Evolutionary conservation across 2,113 vertebrate genomes (phyloP), one percentile per base, ranked within the genome.

Genomic region (Proterorhinus semilunaris): DNA sequence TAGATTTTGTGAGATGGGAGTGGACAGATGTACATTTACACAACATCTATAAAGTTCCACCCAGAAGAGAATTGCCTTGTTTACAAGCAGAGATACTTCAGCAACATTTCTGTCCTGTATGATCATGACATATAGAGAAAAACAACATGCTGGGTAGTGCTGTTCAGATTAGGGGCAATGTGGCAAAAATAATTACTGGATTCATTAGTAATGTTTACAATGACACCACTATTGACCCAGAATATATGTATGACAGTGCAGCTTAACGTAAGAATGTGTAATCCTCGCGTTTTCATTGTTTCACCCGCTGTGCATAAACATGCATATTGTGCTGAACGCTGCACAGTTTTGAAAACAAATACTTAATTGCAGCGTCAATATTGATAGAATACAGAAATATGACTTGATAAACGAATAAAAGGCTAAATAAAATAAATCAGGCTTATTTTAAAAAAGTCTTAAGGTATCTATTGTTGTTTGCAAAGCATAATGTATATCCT

Each of bases 111-210:
- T 51, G 21, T 71, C 52, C 16, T 76, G 45, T 82, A 42, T 83
- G 67, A 82, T 69, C 55, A 68, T 66, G 72, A 85, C 57, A 71
- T 71, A 1, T 3, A 36, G 58, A 69, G 59, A 79, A 62, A 69
- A 75, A 55, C 59, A 46, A 68, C 54, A 86, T 85, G 83, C 70
- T 66, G 80, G 75, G 52, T 87, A 85, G 90, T 85, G 84, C 83
- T 75, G 61, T 43, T 69, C 78, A 83, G 83, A 89, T 89, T 88
- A 86, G 65, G 74, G 74, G 46, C 53, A 46, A 27, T 47, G 52
- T 59, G 65, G 57, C 69, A 66, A 82, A 79, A 77, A 71, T 82
- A 83, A 87, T 78, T 68, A 0, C 66, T 79, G 64, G 78, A 86
- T 84, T 89, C 88, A 84, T 48, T 66, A 44, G 42, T 61, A n/a